Conservation (phyloP, 2,113 vertebrate species). For the Passer domesticus region DNA sequence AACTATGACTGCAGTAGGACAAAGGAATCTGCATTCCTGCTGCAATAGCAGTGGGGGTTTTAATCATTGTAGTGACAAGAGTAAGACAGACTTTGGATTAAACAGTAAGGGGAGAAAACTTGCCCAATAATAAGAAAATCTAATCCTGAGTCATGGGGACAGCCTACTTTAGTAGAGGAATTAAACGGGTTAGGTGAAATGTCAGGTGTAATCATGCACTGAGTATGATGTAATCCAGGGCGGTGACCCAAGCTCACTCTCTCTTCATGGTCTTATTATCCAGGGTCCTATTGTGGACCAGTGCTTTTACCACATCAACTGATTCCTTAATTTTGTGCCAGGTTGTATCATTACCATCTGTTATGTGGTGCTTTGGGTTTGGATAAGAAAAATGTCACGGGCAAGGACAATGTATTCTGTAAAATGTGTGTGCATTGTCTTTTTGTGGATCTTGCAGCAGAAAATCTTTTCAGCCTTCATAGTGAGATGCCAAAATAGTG, state of each 20-base stretch:
- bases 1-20: background rate
- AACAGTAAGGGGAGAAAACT: background rate
- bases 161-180: background rate
- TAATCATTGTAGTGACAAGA: background rate
- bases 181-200: constrained; percentile 5
- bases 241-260: background rate
- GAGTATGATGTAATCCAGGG: background rate
- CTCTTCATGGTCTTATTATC: background rate
- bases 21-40: background rate
- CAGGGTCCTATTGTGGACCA: background rate
- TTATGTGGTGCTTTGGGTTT: background rate
- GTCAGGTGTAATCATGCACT: background rate
- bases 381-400: background rate
- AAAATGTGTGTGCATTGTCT: background rate
- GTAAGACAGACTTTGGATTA: background rate
- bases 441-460: background rate
- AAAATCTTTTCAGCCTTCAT: background rate
- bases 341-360: background rate
- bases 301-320: background rate
- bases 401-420: background rate
- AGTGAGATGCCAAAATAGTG: background rate
- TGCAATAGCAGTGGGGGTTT: background rate
- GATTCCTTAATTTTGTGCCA: constrained; percentile 2
- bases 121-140: background rate
- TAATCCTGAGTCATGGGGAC: background rate